Evolutionary conservation across 2,113 vertebrate species (phyloP), one percentile per base, ranked within the genome.

Genomic region (Barbus barbus): DNA sequence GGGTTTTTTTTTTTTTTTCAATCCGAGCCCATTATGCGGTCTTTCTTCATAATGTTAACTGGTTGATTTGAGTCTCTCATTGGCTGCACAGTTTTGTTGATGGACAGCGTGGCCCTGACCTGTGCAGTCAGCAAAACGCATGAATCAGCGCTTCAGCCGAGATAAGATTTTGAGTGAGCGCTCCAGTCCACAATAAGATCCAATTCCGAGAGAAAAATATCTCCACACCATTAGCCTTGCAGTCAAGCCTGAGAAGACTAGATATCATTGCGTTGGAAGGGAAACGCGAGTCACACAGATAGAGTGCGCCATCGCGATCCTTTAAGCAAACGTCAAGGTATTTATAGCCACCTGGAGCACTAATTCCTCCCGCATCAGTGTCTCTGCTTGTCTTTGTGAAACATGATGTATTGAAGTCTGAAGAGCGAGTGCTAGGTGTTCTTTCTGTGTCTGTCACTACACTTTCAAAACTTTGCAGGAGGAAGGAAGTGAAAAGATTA

Each of bases 81-180:
- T 28, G n/a, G 22, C 51, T 58, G 31, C 22, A 24, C 0, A 13
- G 22, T 61, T 44, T 28, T 78, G 56, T 61, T 78, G 36, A 78
- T 3, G n/a, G 77, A 61, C 33, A 26, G 12, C 36, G 1, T 4
- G 22, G 56, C 56, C n/a, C 53, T 61, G 76, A 78, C 56, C 56
- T 9, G 1, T 3, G 14, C n/a, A 78, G 13, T 44, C 38, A 61
- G 77, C 7, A 41, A 78, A 61, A 78, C 0, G 6, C 38, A 63
- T 44, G 77, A 78, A 78, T 63, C 77, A 78, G 77, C 77, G 13
- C 36, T 63, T 63, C 36, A 41, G 77, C 36, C 13, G 9, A 78
- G 77, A 78, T 78, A 41, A 61, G 77, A 78, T 78, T 78, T 78
- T 78, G 77, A 78, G 77, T 60, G 56, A 78, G 36, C 14, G 77